phyloP scores from a whole-genome alignment of 1,140 invertebrate species.

The Bombus polaris region DNA sequence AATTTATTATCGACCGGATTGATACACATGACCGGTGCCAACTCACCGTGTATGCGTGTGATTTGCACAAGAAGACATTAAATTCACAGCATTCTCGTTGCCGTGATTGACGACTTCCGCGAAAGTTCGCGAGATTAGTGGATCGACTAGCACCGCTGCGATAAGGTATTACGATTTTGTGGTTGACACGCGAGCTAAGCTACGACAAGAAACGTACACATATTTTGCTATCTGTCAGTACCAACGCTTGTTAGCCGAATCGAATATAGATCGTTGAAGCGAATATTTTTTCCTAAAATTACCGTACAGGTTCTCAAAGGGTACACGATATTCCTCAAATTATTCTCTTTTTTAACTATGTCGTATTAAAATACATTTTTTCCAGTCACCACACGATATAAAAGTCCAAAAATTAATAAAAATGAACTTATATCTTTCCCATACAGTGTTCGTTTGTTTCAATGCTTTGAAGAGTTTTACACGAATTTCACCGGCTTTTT shows the following conservation, averaged over 20 bases:
- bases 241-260: background rate
- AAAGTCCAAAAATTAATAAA: too few relatives aligned
- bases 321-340: too few relatives aligned
- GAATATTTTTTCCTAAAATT: too few relatives aligned
- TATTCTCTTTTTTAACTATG: too few relatives aligned
- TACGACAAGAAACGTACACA: background rate
- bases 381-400: too few relatives aligned
- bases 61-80: conserved; percentile 35
- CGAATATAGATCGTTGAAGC: background rate
- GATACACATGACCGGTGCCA: too few relatives aligned
- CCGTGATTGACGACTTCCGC: conserved; percentile 35
- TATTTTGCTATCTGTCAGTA: conserved; percentile 2
- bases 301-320: too few relatives aligned
- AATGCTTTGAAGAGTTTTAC: background rate
- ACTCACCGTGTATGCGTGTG: too few relatives aligned
- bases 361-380: too few relatives aligned
- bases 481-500: background rate
- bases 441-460: background rate
- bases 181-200: background rate
- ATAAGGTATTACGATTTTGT: conserved; percentile 1
- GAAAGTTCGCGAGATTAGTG: conserved; percentile 38
- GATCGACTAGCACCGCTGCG: background rate
- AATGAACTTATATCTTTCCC: too few relatives aligned
- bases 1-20: too few relatives aligned
- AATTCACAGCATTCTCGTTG: conserved; percentile 47